Base-by-base conservation (phyloP, 1,140 invertebrate species). In the Chrysoperla carnea region DNA sequence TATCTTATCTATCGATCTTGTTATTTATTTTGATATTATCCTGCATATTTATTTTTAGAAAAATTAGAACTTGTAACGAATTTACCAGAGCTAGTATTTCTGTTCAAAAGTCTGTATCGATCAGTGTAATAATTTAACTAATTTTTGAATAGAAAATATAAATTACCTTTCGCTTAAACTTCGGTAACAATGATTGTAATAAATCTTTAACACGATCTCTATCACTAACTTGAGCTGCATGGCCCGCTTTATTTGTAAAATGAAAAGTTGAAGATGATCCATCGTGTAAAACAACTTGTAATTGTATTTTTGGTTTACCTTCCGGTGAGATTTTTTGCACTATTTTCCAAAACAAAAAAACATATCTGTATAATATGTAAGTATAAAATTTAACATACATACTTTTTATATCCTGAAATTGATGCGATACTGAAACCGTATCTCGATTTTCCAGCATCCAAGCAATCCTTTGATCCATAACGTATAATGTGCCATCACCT, bases 321-420 rank as follows among this genome's bases (percentile, higher is more conserved):
- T 92, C 93, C 0, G 95, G 91, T 39, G 93, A 98, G 52, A 99
- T 97, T 67, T 97, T 96, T 72, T 99, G 95, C 45, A 83, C 91
- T 95, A 62, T 14, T 39, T 27, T 47, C 11, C 23, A 11, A 29
- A 49, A 52, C 2, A 5, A 35, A 44, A 42, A 35, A 8, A 28
- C 41, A 44, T 33, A 38, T 7, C 40, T 14, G 38, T 38, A n/a
- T 9, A 11, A 27, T 11, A 8, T 17, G 13, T 41, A 36, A 5
- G 12, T 6, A 41, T 29, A 39, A 29, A 15, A 42, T 41, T 38
- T 38, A 11, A 14, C 14, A 5, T n/a, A 63, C 69, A 73, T 70
- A 92, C 88, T 78, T 75, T 96, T 96, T 48, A 98, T 95, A 59
- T 98, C 92, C 37, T 84, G 79, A 69, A 94, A 98, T 59, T 84